Evolutionary conservation across 2,888 invertebrate genomes (phyloP), one percentile per base, ranked within the genome.

Genomic region (Macropis europaea): DNA sequence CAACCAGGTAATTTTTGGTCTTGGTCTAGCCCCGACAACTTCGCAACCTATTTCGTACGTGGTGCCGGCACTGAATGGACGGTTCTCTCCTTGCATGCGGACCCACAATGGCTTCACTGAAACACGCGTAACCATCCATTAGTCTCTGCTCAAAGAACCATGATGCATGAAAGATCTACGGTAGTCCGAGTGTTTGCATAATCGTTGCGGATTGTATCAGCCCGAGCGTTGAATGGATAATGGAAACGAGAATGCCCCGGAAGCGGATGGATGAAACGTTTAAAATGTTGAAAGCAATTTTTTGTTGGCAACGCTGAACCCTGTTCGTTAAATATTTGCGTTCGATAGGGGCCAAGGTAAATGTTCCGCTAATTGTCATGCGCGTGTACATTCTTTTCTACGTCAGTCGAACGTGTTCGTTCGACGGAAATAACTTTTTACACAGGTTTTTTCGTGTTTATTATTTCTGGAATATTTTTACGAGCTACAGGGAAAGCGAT

Each of bases 1-100:
- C 93, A 94, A 95, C 95, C 95, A 95, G 52, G 94, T 93, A 85
- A 95, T 93, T 78, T 93, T 92, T n/a, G 95, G 95, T n/a, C 93
- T 92, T 30, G 95, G 95, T 82, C 94, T 92, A 45, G 95, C 94
- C 30, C 95, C 95, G 68, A 94, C 92, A 42, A 95, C 94, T 87
- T 94, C 93, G 88, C 95, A 95, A 82, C 92, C 93, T 77, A 95
- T 91, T 87, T 94, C 94, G 90, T 95, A 95, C 77, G 93, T 92
- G 86, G 92, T 93, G 71, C 93, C 94, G 24, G 95, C 94, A 59
- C 95, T 95, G 81, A 95, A 90, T 60, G 95, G 93, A 82, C 93
- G 92, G 89, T 94, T 94, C 83, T 94, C 93, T 24, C 93, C 94
- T 82, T 93, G 91, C 77, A 95, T 91, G 84, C 92, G 93, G 66